Conservation (phyloP, 2,797 vertebrate genomes). For the Notamacropus eugenii region DNA sequence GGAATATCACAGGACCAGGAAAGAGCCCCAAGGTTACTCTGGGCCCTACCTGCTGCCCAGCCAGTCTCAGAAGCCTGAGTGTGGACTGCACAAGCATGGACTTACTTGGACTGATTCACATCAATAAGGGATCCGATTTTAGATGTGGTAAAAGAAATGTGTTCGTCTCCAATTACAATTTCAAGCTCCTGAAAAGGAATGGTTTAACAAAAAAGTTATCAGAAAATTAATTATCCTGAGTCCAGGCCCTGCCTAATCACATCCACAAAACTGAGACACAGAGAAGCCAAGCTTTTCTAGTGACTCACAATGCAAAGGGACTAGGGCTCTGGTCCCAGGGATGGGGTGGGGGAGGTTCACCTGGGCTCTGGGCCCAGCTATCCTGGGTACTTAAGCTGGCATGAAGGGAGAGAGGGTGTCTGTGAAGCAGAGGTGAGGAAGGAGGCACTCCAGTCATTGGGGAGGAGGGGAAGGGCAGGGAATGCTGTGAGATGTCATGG, state of each 20-base stretch:
- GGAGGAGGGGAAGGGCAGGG: no score
- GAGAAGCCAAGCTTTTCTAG: no score
- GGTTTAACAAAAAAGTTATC: constrained; percentile 49
- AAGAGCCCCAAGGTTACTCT: background rate
- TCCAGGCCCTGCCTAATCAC: background rate
- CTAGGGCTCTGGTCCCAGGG: background rate
- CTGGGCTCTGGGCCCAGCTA: background rate
- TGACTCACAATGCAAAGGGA: background rate
- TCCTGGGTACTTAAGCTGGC: no score
- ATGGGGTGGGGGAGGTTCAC: no score
- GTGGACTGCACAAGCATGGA: constrained; percentile 46
- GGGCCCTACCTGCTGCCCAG: no score
- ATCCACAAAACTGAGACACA: background rate
- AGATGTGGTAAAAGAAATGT: constrained; percentile 99
- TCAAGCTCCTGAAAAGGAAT: constrained; percentile 92
- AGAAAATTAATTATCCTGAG: background rate
- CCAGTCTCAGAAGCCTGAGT: no score
- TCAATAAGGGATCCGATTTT: constrained; percentile 99
- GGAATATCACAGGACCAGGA: background rate
- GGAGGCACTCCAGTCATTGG: no score
- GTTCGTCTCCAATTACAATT: constrained; percentile 98
- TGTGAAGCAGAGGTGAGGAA: no score
- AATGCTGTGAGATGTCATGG: no score
- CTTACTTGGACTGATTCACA: constrained; percentile 99
- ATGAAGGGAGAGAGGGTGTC: no score